Base-by-base conservation (phyloP, 1,140 invertebrate genomes). In the Trachymyrmex septentrionalis region DNA sequence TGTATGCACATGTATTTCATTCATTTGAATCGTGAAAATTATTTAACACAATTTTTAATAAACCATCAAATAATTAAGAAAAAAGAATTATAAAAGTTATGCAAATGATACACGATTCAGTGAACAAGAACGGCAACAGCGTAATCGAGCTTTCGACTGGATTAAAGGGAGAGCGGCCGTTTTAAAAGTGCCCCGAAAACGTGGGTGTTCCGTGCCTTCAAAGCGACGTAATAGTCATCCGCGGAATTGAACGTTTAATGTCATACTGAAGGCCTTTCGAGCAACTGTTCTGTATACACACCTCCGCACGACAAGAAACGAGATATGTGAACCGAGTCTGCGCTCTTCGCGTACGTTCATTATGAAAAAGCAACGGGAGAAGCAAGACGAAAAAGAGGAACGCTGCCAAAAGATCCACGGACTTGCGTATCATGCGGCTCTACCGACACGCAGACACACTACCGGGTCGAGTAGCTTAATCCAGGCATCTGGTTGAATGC, bases 191-290 rank as follows among this genome's bases (percentile, higher is more conserved):
- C 34, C 19, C 19, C 55, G 34, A 38, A 48, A 89, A 87, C 89
- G 90, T 91, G 69, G 90, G 90, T 86, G 90, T 90, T 71, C 76
- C 44, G 78, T 75, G 76, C 71, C 57, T 57, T 86, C 77, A 75
- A 86, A 77, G 71, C 87, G 75, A 89, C 90, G 90, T 89, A 90
- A 92, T 84, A 86, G 75, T 88, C 91, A 91, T 92, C 93, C 92
- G 93, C 91, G 90, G 81, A 94, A 94, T 92, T 88, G 90, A 92
- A 93, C 91, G 93, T 92, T 93, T 91, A 92, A 92, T 93, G 93
- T 93, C 93, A 92, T 87, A 95, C 94, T 95, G 93, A 93, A 87
- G 90, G 87, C 90, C 69, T 87, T 86, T 85, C 80, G 69, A 84
- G 71, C 55, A 53, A 84, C 69, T 78, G 87, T 78, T 34, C 30